Evolutionary conservation across 1,140 invertebrate species (phyloP).

Genomic region (Grapholita molesta): DNA sequence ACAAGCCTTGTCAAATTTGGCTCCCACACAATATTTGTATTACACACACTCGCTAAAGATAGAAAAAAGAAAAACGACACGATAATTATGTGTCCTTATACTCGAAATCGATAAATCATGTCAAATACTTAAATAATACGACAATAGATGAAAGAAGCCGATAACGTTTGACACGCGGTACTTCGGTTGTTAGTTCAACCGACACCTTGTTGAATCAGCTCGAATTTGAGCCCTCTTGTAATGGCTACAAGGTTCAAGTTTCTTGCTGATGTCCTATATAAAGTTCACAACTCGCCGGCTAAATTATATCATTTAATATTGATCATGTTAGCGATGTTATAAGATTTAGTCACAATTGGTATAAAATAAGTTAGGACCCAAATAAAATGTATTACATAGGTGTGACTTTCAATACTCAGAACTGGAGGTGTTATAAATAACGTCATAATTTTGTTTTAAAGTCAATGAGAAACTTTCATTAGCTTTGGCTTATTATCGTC

Average conservation of each 20-base stretch:
- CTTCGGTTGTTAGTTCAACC: neutral
- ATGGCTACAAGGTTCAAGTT: neutral
- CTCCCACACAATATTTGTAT: too few relatives aligned
- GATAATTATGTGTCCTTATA: too few relatives aligned
- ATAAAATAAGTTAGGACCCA: too few relatives aligned
- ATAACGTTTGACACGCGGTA: neutral
- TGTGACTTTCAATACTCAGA: neutral
- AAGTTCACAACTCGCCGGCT: neutral
- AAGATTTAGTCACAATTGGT: neutral
- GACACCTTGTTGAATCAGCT: neutral
- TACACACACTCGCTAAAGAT: too few relatives aligned
- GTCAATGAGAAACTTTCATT: neutral
- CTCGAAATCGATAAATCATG: too few relatives aligned
- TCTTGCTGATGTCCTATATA: neutral
- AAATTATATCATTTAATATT: neutral
- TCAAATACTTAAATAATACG: neutral
- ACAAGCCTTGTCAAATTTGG: too few relatives aligned
- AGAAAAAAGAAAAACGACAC: too few relatives aligned
- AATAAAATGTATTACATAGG: neutral
- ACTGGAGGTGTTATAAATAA: neutral
- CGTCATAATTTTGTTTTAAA: neutral
- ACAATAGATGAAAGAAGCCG: neutral
- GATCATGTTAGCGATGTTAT: neutral
- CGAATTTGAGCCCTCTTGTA: neutral
- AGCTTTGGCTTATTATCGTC: slow-evolving; percentile 9